Conservation (phyloP, 2,888 invertebrate genomes). For the Quadroppia sp. region DNA sequence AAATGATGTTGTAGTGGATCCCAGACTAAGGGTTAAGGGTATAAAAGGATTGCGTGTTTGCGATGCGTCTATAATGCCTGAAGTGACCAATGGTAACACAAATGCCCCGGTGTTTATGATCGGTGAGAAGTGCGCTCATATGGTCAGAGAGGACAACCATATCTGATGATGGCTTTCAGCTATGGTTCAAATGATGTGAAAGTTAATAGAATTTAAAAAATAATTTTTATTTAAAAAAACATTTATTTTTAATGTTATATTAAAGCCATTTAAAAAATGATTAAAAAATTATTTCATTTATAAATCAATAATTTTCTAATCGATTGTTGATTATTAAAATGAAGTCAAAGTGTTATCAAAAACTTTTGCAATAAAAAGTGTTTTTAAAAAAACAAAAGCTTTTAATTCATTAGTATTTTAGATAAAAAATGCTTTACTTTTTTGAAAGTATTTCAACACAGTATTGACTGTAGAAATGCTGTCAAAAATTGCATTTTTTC, state of each 20-base stretch:
- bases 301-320: too few relatives aligned
- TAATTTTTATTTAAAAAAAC: background rate
- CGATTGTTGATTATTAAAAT: too few relatives aligned
- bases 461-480: too few relatives aligned
- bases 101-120: constrained; percentile 17
- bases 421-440: too few relatives aligned
- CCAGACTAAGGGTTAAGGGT: background rate
- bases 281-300: background rate
- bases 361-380: too few relatives aligned
- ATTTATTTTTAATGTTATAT: background rate
- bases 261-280: background rate
- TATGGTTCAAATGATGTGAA: background rate
- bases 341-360: too few relatives aligned
- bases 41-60: background rate
- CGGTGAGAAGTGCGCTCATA: constrained; percentile 1
- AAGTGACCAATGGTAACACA: background rate
- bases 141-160: background rate
- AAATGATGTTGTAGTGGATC: background rate
- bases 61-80: constrained; percentile 3
- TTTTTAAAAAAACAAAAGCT: too few relatives aligned
- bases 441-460: too few relatives aligned
- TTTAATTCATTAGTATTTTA: too few relatives aligned
- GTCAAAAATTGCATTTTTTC: too few relatives aligned
- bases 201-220: too few relatives aligned
- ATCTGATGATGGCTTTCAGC: too few relatives aligned